Evolutionary conservation across 1,140 invertebrate genomes (phyloP), one percentile per base, ranked within the genome.

Genomic region (Brevipalpus yothersi): DNA sequence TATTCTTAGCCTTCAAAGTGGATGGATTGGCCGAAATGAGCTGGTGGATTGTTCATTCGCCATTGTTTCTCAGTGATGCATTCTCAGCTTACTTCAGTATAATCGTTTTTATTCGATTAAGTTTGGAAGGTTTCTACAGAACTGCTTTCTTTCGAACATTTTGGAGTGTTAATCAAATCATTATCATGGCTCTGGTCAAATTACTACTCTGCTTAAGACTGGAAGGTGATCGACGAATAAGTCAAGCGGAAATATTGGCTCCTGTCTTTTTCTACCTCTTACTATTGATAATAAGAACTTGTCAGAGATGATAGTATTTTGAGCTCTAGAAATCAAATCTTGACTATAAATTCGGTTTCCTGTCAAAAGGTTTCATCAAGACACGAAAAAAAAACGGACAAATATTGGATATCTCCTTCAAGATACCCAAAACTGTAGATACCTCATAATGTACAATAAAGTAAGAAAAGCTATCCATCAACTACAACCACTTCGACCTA

Each of bases 71-170:
- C 21, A 83, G 83, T 63, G 88, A 95, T 75, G 86, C 83, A 45
- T 75, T 92, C 51, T 90, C 89, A 72, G 81, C 83, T 15, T 95
- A 96, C 71, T 93, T 95, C 70, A 88, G 86, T 69, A 80, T 85
- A 15, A 94, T 94, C 66, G 83, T 94, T 51, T 86, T 90, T 67
- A 88, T 95, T 66, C 76, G 90, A 65, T 89, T 90, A 82, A 82
- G 83, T 66, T 75, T 86, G 65, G 82, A 86, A 66, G 80, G 78
- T 57, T 78, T 81, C 66, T 66, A 68, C 40, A 63, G 67, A 59
- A 58, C 63, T 53, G 83, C 86, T 40, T 70, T 84, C 11, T 73
- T 86, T 61, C 76, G 89, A 64, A 80, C 84, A 11, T 75, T 83
- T 43, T 93, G 88, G 83, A 91, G 86, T 70, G 77, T 82, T 53